Evolutionary conservation across 2,888 invertebrate genomes (phyloP).

Genomic region (Hoplodrina blanda): DNA sequence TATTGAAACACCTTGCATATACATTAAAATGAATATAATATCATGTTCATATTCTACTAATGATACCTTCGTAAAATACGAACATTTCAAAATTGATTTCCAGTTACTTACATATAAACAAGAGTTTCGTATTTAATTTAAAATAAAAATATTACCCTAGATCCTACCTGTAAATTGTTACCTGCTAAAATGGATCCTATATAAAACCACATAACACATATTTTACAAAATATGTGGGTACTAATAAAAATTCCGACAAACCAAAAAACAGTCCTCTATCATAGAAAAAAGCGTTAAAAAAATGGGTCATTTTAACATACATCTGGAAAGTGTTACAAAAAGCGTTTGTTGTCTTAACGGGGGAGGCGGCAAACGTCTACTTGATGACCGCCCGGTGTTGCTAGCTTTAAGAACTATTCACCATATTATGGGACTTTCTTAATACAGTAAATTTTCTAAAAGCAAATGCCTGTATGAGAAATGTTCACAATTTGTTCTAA

Average conservation of each 20-base stretch:
- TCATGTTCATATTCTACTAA: too few species aligned
- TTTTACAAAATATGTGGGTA: constrained; percentile 3
- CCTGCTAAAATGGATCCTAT: constrained; percentile 1
- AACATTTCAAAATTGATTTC: too few species aligned
- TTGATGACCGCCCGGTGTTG: constrained; percentile 51
- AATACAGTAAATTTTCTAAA: background rate
- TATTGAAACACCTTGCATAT: too few species aligned
- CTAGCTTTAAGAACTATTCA: constrained; percentile 18
- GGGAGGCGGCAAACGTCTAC: constrained; percentile 41
- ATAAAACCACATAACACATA: background rate
- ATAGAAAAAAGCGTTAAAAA: constrained; percentile 21
- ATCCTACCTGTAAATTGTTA: background rate
- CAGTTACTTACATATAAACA: background rate
- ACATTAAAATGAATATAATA: too few species aligned
- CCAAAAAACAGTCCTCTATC: constrained; percentile 1
- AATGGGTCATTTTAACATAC: constrained; percentile 18
- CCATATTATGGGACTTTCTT: constrained; percentile 5
- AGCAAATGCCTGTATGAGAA: background rate
- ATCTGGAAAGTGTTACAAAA: constrained; percentile 48
- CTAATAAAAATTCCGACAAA: constrained; percentile 39
- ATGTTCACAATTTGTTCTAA: background rate
- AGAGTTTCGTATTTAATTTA: background rate
- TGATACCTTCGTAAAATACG: background rate
- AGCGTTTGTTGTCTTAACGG: constrained; percentile 47
- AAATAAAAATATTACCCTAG: background rate